Evolutionary conservation across 1,140 invertebrate species (phyloP), one percentile per base, ranked within the genome.

Genomic region (Panagrolaimus sp.): DNA sequence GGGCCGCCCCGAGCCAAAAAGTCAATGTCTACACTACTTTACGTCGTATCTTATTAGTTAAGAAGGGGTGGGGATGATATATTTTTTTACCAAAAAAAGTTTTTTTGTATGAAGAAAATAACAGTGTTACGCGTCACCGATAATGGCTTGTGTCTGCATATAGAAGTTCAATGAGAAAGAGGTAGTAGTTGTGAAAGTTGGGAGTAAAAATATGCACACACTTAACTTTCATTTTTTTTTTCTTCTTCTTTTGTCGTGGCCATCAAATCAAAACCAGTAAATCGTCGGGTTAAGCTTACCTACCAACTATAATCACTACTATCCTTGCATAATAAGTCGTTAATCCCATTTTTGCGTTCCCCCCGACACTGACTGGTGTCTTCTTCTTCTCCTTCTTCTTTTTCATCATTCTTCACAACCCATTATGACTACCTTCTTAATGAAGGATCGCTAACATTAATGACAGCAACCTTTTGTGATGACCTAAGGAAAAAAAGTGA

Each of bases 231-330:
- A 4, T 38, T 38, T 38, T 38, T 38, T 38, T 7, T 38, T 38
- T 38, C 31, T 38, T 38, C 31, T 38, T 38, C 31, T 4, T 38
- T 20, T 27, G 51, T 57, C 51, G 51, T 57, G 51, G 51, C 20
- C 51, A 57, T 20, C 51, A 57, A 57, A 57, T 57, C 51, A 57
- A 57, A 57, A 27, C 51, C 20, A 57, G 31, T 38, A 38, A 38
- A 7, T 38, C 31, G 31, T 38, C 31, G 31, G 31, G 31, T 38
- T 38, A 25, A 57, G 51, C 51, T 57, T 57, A 57, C 20, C 51
- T 27, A 27, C 20, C 51, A 27, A 27, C 51, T 38, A 38, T 38
- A 38, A 38, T 38, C 31, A 38, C 31, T n/a, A n/a, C n/a, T 38
- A 38, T 38, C 31, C 31, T 38, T 38, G 31, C 31, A 38, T 38